Conservation (phyloP, 1,140 invertebrate genomes). For the Diabrotica virgifera region DNA sequence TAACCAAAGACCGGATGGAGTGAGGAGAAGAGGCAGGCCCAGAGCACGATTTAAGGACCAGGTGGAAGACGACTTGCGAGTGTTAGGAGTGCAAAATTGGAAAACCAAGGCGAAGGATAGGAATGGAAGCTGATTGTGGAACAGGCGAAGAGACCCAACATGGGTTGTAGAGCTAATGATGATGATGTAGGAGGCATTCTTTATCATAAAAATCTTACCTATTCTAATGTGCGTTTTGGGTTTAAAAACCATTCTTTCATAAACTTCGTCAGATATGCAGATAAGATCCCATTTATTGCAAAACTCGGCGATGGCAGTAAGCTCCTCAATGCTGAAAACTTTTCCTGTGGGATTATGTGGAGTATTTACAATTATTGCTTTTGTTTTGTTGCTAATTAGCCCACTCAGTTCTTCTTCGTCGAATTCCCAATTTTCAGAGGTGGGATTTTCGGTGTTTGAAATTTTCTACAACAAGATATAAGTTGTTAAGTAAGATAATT, state of each 20-base stretch:
- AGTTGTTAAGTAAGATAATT: background rate
- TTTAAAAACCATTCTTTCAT: conserved; percentile 96
- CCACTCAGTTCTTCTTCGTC: conserved; percentile 77
- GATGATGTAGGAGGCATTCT: no score
- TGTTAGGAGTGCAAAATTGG: no score
- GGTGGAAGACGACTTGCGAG: no score
- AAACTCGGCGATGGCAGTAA: conserved; percentile 76
- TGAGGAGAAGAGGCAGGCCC: no score
- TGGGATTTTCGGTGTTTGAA: background rate
- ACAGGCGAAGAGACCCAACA: no score
- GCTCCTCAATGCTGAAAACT: conserved; percentile 69
- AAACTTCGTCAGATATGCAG: conserved; percentile 95
- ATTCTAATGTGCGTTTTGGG: conserved; percentile 69
- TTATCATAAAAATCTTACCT: conserved; percentile 25
- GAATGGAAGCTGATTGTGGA: no score
- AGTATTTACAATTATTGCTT: conserved; percentile 92
- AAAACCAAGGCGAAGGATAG: no score
- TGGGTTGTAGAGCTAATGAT: no score
- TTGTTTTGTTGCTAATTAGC: conserved; percentile 86
- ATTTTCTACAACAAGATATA: conserved; percentile 3
- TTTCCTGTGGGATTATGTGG: conserved; percentile 94
- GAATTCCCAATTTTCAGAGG: conserved; percentile 82
- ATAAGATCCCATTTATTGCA: conserved; percentile 92
- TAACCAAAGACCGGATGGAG: no score
- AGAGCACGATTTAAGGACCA: no score